phyloP scores from a whole-genome alignment of 1,140 invertebrate species.

The Babylonia areolata region DNA sequence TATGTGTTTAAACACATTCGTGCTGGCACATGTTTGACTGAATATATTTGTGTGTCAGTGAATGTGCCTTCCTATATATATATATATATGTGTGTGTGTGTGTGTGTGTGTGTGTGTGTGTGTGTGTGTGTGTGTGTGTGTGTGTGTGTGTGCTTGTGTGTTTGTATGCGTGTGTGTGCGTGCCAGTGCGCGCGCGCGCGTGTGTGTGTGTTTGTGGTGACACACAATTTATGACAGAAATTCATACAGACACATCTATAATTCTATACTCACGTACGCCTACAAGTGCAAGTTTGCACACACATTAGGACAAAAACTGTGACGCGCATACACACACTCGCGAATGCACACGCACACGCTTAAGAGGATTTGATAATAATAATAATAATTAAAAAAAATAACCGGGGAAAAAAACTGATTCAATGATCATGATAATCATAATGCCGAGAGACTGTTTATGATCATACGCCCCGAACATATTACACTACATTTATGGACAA shows the following conservation, averaged over 20 bases:
- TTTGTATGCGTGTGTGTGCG: background rate
- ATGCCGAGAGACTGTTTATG: too few species aligned
- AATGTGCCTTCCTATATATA: background rate
- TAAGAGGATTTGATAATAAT: too few species aligned
- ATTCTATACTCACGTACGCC: background rate
- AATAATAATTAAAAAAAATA: too few species aligned
- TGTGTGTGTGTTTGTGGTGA: background rate
- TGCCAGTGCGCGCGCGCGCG: too few species aligned
- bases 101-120: background rate
- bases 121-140: slow-evolving; percentile 11
- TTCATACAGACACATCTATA: too few species aligned
- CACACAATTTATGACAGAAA: background rate
- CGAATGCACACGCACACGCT: too few species aligned
- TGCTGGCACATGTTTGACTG: background rate
- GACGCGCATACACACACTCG: too few species aligned
- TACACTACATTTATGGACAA: too few species aligned
- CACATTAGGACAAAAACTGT: background rate
- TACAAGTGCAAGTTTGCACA: background rate
- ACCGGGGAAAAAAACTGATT: too few species aligned
- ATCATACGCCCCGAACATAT: too few species aligned
- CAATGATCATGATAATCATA: too few species aligned
- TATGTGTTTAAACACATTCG: background rate
- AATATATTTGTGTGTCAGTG: background rate
- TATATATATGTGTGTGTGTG: background rate
- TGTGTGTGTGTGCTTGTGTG: background rate